phyloP scores from a whole-genome alignment of 2,888 invertebrate genomes.

The Hirtodrosophila cameraria region DNA sequence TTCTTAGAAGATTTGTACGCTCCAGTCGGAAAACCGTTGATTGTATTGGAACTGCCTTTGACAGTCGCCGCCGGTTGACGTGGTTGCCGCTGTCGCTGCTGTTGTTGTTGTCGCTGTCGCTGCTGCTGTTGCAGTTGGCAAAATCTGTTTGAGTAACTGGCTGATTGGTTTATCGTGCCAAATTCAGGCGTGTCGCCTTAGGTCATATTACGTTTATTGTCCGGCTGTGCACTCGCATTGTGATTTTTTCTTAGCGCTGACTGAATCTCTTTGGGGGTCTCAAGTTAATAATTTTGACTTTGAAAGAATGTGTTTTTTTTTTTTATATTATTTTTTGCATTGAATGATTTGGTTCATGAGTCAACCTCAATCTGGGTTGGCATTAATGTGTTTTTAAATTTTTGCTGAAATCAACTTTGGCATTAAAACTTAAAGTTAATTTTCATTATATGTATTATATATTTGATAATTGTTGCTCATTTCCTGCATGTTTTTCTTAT shows the following conservation, averaged over 20 bases:
- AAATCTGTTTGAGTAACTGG: conserved; percentile 40
- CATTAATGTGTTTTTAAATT: conserved; percentile 71
- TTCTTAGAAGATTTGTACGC: no score
- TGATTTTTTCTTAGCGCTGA: conserved; percentile 19
- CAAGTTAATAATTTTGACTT: conserved; percentile 67
- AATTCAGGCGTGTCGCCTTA: conserved; percentile 76
- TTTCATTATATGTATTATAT: conserved; percentile 41
- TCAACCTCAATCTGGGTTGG: conserved; percentile 33
- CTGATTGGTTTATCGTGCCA: conserved; percentile 81
- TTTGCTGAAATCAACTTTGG: conserved; percentile 47
- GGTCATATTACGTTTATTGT: conserved; percentile 63
- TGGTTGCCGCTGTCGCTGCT: conserved; percentile 24
- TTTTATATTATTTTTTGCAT: conserved; percentile 35
- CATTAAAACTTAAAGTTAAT: conserved; percentile 43
- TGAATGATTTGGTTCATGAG: conserved; percentile 44
- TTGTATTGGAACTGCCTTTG: conserved; percentile 19
- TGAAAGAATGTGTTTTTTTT: conserved; percentile 63
- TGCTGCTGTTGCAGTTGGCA: conserved; percentile 50
- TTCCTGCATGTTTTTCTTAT: conserved; percentile 82
- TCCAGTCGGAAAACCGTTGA: background rate
- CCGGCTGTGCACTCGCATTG: conserved; percentile 33
- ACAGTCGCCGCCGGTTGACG: conserved; percentile 29
- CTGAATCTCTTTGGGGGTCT: background rate
- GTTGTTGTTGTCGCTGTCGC: no score
- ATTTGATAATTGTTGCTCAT: conserved; percentile 57